Percentiles rank a stretch among this genome's conserved stretches.
Evolutionary conservation across 2,113 vertebrate species (phyloP).

Genomic region (Erythrolamprus reginae): DNA sequence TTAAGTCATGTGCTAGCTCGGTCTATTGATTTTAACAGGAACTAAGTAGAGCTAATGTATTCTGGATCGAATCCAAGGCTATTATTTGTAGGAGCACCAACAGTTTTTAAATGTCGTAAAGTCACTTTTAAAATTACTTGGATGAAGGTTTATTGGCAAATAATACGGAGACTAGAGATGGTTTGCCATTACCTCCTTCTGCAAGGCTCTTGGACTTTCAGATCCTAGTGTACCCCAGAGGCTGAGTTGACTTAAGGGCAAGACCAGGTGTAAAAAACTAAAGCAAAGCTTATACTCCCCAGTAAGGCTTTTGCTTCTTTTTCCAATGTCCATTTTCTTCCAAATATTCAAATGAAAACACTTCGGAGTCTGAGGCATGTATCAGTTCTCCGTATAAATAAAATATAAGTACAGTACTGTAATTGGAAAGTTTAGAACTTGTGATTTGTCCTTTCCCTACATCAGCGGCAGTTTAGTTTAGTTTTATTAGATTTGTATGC

Average conservation of each 20-base stretch:
- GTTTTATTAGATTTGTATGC: no score
- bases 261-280: not conserved
- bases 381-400: no score
- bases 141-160: not conserved
- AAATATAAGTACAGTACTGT: no score
- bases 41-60: not conserved
- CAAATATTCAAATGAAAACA: not conserved
- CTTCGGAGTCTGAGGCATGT: not conserved
- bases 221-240: not conserved
- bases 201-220: not conserved
- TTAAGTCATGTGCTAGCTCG: not conserved
- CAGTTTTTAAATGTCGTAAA: not conserved
- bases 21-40: not conserved
- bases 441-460: no score
- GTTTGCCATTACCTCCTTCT: not conserved
- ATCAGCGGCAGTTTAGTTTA: no score
- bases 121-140: not conserved
- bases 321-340: not conserved
- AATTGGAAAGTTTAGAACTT: no score
- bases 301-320: not conserved
- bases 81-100: not conserved
- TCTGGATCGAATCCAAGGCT: not conserved
- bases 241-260: not conserved
- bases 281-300: not conserved
- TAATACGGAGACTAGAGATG: not conserved